Percentiles rank a stretch among this genome's conserved stretches.
These are phyloP conservation scores for Acarapis woodi DNA, from an alignment of 1,140 invertebrate species.

Conservation along the genomic window DNA sequence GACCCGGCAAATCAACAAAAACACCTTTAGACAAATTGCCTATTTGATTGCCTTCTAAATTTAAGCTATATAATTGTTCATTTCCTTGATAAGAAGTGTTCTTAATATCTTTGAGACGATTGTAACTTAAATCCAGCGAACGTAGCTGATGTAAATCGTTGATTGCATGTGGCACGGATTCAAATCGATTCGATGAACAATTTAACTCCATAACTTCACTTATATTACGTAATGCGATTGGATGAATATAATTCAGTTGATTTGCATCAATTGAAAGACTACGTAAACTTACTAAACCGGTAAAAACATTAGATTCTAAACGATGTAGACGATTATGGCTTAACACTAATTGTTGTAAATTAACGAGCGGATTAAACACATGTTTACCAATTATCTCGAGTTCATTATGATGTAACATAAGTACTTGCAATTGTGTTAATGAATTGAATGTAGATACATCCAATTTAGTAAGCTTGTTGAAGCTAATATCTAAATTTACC, in stretches of 20 bases:
- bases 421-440: constrained; percentile 19
- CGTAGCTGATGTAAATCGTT: constrained; percentile 28
- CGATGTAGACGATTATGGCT: constrained; percentile 39
- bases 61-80: constrained; percentile 46
- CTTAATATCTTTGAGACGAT: constrained; percentile 34
- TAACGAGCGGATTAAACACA: constrained; percentile 42
- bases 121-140: constrained; percentile 49
- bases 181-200: constrained; percentile 12
- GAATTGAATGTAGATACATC: constrained; percentile 27
- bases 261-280: constrained; percentile 58
- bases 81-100: constrained; percentile 49
- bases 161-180: constrained; percentile 14
- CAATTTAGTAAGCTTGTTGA: constrained; percentile 47
- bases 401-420: constrained; percentile 13
- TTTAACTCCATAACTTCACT: constrained; percentile 15
- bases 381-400: constrained; percentile 13
- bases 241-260: constrained; percentile 17
- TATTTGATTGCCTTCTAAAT: constrained; percentile 58
- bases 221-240: constrained; percentile 14
- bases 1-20: constrained; percentile 43
- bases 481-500: constrained; percentile 48
- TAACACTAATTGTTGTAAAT: constrained; percentile 48
- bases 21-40: constrained; percentile 44
- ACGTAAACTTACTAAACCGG: constrained; percentile 48
- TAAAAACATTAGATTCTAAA: constrained; percentile 46